Conservation (phyloP, 1,140 invertebrate species). For the Drosophila navojoa region DNA sequence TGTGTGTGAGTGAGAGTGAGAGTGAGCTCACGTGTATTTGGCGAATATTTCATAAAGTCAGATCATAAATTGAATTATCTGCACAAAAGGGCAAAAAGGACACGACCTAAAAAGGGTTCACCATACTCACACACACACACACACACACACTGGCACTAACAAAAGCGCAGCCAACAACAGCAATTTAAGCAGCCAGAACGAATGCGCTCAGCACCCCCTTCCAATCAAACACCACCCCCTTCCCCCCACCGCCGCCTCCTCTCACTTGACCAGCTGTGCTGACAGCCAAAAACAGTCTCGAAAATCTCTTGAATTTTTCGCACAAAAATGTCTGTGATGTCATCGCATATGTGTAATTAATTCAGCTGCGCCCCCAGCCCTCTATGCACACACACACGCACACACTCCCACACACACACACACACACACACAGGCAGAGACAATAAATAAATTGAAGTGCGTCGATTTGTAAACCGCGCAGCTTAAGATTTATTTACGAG, state of each 20-base stretch:
- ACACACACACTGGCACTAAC: neutral
- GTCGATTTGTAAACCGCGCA: constrained; percentile 72
- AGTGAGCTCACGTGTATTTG: constrained; percentile 41
- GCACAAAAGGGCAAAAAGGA: constrained; percentile 48
- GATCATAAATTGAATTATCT: constrained; percentile 60
- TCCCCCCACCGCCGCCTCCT: neutral
- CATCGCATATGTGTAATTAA: constrained; percentile 69
- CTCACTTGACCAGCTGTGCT: constrained; percentile 30
- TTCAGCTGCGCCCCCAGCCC: constrained; percentile 33
- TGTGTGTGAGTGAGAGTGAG: constrained; percentile 12
- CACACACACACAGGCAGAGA: constrained; percentile 4
- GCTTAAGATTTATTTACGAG: constrained; percentile 78
- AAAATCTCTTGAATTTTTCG: constrained; percentile 14
- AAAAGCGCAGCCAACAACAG: neutral
- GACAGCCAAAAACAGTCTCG: constrained; percentile 11
- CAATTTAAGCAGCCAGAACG: constrained; percentile 37
- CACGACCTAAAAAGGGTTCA: constrained; percentile 40
- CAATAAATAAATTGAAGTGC: constrained; percentile 72
- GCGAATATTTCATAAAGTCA: constrained; percentile 56
- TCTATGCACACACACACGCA: neutral
- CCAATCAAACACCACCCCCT: neutral
- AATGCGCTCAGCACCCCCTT: constrained; percentile 25
- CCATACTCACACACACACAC: constrained; percentile 2
- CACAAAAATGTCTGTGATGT: constrained; percentile 59
- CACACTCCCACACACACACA: neutral